A percentile compares a stretch with the other conserved stretches of the same genome.
Conservation (phyloP, 2,113 vertebrate genomes). For the Microcebus griseorufus region DNA sequence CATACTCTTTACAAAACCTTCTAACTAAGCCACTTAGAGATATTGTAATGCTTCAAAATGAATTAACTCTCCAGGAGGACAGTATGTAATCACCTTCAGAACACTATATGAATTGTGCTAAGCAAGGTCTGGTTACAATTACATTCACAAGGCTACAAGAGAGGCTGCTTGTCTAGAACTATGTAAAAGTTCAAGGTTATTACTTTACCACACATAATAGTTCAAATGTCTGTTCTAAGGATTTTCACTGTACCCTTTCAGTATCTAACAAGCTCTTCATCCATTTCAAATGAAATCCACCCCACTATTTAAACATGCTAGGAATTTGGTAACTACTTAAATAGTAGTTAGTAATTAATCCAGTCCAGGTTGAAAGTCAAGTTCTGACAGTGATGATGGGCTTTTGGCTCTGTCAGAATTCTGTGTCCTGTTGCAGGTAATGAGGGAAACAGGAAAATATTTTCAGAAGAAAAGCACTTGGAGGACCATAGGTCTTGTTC, state of each 20-base stretch:
- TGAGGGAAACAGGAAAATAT: not conserved
- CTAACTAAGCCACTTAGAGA: not conserved
- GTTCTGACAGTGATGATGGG: not conserved
- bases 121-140: not conserved
- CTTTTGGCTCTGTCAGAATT: not conserved
- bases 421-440: not conserved
- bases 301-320: not conserved
- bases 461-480: not conserved
- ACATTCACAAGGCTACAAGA: not conserved
- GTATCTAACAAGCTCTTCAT: not conserved
- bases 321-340: not conserved
- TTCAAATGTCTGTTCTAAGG: not conserved
- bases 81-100: not conserved
- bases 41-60: conserved; percentile 30
- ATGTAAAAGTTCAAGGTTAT: not conserved
- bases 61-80: not conserved
- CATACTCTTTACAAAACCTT: not conserved
- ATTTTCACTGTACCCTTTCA: not conserved
- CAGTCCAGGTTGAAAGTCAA: not conserved
- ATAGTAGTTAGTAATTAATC: not conserved
- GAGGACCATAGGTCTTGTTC: not conserved
- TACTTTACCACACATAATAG: not conserved
- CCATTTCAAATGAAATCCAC: not conserved
- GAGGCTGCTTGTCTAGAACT: not conserved
- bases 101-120: not conserved